Percentiles rank a stretch among this genome's conserved stretches.
Evolutionary conservation across 2,888 invertebrate genomes (phyloP).

Genomic region (Poecilobothrus nobilitatus): DNA sequence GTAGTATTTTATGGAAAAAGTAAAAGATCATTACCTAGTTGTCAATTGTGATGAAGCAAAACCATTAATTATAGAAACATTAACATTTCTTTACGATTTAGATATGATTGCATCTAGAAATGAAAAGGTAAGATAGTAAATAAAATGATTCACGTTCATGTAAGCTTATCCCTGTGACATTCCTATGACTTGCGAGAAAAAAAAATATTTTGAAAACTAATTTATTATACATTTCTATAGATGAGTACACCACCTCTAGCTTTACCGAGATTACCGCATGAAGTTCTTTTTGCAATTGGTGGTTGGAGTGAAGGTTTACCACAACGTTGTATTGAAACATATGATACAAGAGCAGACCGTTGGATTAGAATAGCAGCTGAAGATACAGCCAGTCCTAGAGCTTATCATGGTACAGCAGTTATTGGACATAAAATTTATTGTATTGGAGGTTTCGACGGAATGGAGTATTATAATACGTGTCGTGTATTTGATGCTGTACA

Average conservation of each 20-base stretch:
- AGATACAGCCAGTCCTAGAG: slow-evolving; percentile 75
- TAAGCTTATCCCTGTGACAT: too few relatives aligned
- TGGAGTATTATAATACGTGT: slow-evolving; percentile 70
- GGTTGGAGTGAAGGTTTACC: slow-evolving; percentile 61
- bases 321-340: slow-evolving; percentile 68
- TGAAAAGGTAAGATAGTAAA: slow-evolving; percentile 39
- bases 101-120: slow-evolving; percentile 76
- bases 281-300: slow-evolving; percentile 77
- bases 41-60: slow-evolving; percentile 72
- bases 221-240: slow-evolving; percentile 24
- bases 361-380: slow-evolving; percentile 65
- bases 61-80: slow-evolving; percentile 81
- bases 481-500: slow-evolving; percentile 78
- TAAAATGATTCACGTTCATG: too few relatives aligned
- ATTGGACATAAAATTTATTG: slow-evolving; percentile 77
- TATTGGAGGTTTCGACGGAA: slow-evolving; percentile 88
- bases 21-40: slow-evolving; percentile 81
- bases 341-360: slow-evolving; percentile 80
- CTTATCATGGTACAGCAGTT: slow-evolving; percentile 89
- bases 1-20: slow-evolving; percentile 81
- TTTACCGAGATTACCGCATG: slow-evolving; percentile 75
- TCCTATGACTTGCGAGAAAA: not conserved
- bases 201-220: not conserved
- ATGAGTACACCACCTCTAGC: slow-evolving; percentile 74
- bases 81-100: slow-evolving; percentile 84